A percentile compares a stretch with the other conserved stretches of the same genome.
These are phyloP conservation scores for Salvelinus alpinus DNA, from an alignment of 2,113 vertebrate species.

Conservation along the genomic window DNA sequence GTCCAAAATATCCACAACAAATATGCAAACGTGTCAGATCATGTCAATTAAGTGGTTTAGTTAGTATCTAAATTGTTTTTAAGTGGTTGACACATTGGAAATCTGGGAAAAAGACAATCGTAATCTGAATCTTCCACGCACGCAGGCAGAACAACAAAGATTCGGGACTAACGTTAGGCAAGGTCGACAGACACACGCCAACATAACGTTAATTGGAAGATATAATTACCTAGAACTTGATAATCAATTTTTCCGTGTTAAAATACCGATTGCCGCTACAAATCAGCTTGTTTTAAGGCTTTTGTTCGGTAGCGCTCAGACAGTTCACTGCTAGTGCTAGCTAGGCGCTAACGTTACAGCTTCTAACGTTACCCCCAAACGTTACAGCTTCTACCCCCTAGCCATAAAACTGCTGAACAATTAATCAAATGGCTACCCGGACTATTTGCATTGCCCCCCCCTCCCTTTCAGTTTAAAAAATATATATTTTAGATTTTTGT, in stretches of 20 bases:
- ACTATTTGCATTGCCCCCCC: too few species aligned
- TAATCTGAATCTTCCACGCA: background rate
- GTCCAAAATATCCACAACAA: background rate
- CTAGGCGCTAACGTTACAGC: too few species aligned
- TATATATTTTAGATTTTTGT: too few species aligned
- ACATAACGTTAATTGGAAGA: background rate
- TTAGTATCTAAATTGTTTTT: background rate
- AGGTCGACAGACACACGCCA: background rate
- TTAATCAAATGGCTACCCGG: too few species aligned
- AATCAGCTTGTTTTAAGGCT: background rate
- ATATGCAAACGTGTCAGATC: background rate
- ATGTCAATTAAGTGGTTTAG: background rate
- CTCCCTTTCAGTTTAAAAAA: too few species aligned
- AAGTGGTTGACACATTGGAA: background rate
- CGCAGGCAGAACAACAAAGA: background rate
- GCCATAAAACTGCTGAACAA: too few species aligned
- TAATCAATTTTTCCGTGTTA: background rate
- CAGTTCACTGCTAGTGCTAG: background rate
- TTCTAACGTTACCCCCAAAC: too few species aligned
- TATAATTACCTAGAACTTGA: background rate
- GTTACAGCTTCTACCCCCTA: too few species aligned
- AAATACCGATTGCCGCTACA: background rate
- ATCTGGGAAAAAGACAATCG: background rate
- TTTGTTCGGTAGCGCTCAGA: background rate
- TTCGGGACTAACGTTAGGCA: background rate